Evolutionary conservation across 2,113 vertebrate species (phyloP).

Genomic region (Aptenodytes patagonicus): DNA sequence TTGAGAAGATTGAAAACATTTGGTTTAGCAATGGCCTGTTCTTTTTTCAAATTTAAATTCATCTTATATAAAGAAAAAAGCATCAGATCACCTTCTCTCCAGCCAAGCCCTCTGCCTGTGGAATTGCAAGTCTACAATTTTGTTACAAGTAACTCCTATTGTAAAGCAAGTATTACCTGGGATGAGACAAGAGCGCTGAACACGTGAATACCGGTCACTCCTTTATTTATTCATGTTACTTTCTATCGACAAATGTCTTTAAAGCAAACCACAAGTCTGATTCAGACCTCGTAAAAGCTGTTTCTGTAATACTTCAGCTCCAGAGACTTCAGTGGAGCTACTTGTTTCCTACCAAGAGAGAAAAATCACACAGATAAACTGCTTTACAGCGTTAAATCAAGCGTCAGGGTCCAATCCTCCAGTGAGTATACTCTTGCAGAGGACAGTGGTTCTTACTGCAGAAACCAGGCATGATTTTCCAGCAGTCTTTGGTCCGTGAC

Average conservation of each 20-base stretch:
- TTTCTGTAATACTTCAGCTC: neutral
- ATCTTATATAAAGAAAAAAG: neutral
- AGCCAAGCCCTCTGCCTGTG: neutral
- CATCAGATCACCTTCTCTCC: neutral
- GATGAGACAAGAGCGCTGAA: neutral
- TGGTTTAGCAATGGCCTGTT: neutral
- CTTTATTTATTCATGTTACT: accelerated
- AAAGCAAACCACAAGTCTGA: neutral
- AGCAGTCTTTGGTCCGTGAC: neutral
- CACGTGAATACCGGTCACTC: neutral
- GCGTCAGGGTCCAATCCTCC: accelerated
- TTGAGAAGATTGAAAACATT: accelerated
- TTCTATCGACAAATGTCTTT: neutral
- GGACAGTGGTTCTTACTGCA: neutral
- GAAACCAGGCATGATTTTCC: neutral
- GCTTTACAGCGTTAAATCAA: neutral
- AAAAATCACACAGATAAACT: neutral
- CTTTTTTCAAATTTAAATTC: neutral
- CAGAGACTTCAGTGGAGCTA: neutral
- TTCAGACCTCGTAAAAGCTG: neutral
- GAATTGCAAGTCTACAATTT: neutral
- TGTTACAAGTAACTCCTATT: neutral
- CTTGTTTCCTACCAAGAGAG: neutral
- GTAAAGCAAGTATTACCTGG: neutral
- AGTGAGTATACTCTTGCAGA: neutral